phyloP scores from a whole-genome alignment of 2,113 vertebrate genomes.

The Turnix velox region DNA sequence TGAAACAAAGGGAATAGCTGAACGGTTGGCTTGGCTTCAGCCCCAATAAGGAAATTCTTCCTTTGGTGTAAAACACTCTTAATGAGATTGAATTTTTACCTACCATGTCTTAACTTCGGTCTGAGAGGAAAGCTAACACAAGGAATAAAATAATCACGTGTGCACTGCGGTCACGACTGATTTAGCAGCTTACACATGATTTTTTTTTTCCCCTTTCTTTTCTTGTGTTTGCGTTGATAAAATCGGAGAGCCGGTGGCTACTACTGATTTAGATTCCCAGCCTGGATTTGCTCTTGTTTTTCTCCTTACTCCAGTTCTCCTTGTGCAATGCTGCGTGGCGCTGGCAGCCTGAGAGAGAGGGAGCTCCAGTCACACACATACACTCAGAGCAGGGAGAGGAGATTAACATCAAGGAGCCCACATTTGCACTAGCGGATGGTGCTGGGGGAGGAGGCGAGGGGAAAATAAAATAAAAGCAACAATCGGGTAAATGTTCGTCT shows the following conservation, averaged over 20 bases:
- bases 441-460: background rate
- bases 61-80: background rate
- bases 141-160: background rate
- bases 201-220: background rate
- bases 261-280: constrained; percentile 44
- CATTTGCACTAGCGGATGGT: constrained; percentile 37
- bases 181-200: background rate
- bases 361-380: constrained; percentile 60
- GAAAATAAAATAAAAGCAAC: constrained; percentile 46
- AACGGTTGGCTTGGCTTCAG: background rate
- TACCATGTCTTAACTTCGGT: background rate
- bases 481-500: constrained; percentile 16
- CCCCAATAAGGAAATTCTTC: background rate
- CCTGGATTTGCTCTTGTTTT: constrained; percentile 21
- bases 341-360: constrained; percentile 48
- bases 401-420: constrained; percentile 42
- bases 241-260: background rate
- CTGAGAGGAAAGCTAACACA: background rate
- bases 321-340: constrained; percentile 52
- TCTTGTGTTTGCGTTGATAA: background rate
- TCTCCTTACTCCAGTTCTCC: constrained; percentile 30
- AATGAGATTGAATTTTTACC: background rate
- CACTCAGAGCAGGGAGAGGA: background rate
- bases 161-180: background rate
- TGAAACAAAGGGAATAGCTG: background rate